A percentile compares a stretch with the other conserved stretches of the same genome.
These are phyloP conservation scores for Sitobion miscanthi DNA, from an alignment of 1,140 invertebrate genomes.

Conservation along the genomic window DNA sequence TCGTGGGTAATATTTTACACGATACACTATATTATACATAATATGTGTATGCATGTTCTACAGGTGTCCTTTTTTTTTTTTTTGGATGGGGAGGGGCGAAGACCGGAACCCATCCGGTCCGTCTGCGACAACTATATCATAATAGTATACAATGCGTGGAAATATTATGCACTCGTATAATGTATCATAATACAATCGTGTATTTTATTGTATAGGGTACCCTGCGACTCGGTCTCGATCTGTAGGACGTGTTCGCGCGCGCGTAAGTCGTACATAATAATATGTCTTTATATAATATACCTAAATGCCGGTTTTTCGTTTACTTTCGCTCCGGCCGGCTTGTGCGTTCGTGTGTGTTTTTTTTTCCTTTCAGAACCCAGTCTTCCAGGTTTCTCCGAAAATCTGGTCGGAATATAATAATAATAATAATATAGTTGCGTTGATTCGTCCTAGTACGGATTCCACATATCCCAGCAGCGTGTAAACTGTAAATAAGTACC, in stretches of 20 bases:
- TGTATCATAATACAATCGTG: background rate
- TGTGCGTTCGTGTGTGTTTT: background rate
- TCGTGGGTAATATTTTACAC: conserved; percentile 26
- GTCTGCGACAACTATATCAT: background rate
- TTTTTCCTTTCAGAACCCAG: background rate
- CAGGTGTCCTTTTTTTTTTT: conserved; percentile 15
- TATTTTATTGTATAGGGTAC: background rate
- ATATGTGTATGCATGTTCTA: background rate
- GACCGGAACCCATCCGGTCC: conserved; percentile 41
- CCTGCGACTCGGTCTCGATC: background rate
- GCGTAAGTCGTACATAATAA: background rate
- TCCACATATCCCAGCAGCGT: background rate
- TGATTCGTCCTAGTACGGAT: background rate
- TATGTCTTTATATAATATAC: background rate
- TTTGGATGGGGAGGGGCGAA: background rate
- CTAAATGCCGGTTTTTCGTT: background rate
- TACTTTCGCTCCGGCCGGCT: background rate
- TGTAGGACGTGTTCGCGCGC: background rate
- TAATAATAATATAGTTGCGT: background rate
- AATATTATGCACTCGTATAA: background rate
- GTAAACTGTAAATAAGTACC: too few relatives aligned
- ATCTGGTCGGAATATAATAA: background rate
- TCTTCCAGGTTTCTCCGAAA: background rate
- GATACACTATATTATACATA: background rate
- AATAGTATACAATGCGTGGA: background rate